phyloP scores from a whole-genome alignment of 2,888 invertebrate species.

The Drosophila nr. perissopoda region DNA sequence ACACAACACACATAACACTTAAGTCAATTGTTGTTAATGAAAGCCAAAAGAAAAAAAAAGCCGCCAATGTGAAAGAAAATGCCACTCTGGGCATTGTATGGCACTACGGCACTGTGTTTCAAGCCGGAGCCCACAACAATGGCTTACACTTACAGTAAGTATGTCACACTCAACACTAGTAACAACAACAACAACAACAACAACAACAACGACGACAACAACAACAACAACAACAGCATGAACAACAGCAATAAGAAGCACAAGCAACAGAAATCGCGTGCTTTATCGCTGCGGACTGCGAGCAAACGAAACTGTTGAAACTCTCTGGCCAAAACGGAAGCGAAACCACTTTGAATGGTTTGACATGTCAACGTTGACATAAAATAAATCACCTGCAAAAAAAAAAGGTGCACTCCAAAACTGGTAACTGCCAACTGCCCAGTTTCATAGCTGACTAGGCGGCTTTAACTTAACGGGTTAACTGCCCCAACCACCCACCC shows the following conservation, averaged over 20 bases:
- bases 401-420: conserved; percentile 58
- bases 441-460: conserved; percentile 33
- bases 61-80: conserved; percentile 31
- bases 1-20: conserved; percentile 42
- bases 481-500: neutral
- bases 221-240: conserved; percentile 21
- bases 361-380: conserved; percentile 82
- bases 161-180: conserved; percentile 54
- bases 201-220: conserved; percentile 26
- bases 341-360: conserved; percentile 81
- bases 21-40: conserved; percentile 71
- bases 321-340: conserved; percentile 67
- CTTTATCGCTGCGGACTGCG: conserved; percentile 69
- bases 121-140: conserved; percentile 52
- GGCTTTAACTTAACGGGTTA: conserved; percentile 44
- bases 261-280: conserved; percentile 67
- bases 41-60: conserved; percentile 33
- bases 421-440: conserved; percentile 51
- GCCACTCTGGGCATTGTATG: conserved; percentile 34
- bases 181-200: conserved; percentile 31
- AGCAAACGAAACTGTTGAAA: conserved; percentile 35
- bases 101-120: conserved; percentile 39
- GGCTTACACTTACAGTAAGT: conserved; percentile 50
- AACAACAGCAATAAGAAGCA: conserved; percentile 12
- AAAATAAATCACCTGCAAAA: conserved; percentile 75